Percentiles rank a stretch among this genome's conserved stretches.
Evolutionary conservation across 2,113 vertebrate genomes (phyloP).

Genomic region (Progne subis): DNA sequence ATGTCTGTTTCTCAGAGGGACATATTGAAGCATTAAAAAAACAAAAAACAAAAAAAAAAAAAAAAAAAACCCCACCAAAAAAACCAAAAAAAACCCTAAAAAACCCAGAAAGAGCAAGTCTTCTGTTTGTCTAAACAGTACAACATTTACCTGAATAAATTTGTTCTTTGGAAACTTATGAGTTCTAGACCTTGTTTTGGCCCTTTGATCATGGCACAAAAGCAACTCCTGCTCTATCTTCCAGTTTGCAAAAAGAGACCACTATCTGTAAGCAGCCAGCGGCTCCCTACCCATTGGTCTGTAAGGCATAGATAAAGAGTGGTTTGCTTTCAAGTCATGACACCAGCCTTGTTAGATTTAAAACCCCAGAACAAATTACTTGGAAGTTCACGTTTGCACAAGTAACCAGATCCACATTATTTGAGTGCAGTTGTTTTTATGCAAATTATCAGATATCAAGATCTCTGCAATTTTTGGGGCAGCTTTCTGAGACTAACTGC

Average conservation of each 20-base stretch:
- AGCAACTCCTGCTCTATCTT: background rate
- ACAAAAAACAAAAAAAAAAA: no score
- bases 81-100: no score
- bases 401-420: background rate
- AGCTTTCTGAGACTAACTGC: background rate
- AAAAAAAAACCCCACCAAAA: no score
- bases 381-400: fast-evolving
- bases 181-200: background rate
- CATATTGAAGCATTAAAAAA: background rate
- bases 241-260: background rate
- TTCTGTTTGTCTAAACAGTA: background rate
- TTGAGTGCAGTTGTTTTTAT: background rate
- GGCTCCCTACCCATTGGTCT: background rate
- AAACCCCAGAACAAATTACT: background rate
- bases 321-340: background rate
- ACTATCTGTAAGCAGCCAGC: background rate
- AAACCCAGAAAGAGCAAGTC: background rate
- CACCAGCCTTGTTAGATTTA: background rate
- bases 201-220: background rate
- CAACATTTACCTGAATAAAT: background rate
- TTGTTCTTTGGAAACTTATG: background rate
- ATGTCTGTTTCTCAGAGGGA: background rate
- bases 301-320: background rate
- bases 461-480: background rate
- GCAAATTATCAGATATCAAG: background rate